Evolutionary conservation across 1,140 invertebrate species (phyloP), one percentile per base, ranked within the genome.

Genomic region (Bicyclus anynana): DNA sequence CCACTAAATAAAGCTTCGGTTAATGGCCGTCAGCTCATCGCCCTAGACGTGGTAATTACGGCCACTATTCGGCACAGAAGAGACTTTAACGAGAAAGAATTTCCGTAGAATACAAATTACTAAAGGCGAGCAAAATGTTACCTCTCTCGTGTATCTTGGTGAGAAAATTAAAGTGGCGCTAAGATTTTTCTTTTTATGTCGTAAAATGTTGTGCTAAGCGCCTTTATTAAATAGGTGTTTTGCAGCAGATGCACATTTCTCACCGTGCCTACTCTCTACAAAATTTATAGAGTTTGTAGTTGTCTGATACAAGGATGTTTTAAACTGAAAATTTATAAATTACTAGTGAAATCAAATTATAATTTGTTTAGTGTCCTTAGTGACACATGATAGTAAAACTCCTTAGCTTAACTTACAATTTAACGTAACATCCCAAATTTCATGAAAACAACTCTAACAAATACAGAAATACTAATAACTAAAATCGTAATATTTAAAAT

Each of bases 81-180:
- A 35, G 48, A 57, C 62, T 64, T 56, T 64, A 64, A 64, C 55
- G 62, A 59, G 62, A 52, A 38, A 27, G 53, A 59, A 59, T 64
- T 64, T 64, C 53, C 48, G 46, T 52, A 35, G 61, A 64, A 64
- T 64, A 59, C 57, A 63, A 67, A 59, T 67, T 59, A 57, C 50
- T 58, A 53, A 47, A 53, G 42, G 47, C 48, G 37, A 53, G 38
- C 53, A 63, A 63, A 67, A 67, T 56, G 37, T 57, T 56, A 62
- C 58, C 52, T 61, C 59, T 52, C 63, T 62, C 62, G 42, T 53
- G 60, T 59, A 67, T 62, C 59, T 66, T 53, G 51, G 40, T 20
- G 40, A 44, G 16, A 53, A 58, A 57, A 65, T 65, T 61, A 62
- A 62, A 61, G 50, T 61, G 52, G 63, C 55, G 51, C 50, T 53